Evolutionary conservation across 2,888 invertebrate species (phyloP), one percentile per base, ranked within the genome.

Genomic region (Asteroscopus sphinx): DNA sequence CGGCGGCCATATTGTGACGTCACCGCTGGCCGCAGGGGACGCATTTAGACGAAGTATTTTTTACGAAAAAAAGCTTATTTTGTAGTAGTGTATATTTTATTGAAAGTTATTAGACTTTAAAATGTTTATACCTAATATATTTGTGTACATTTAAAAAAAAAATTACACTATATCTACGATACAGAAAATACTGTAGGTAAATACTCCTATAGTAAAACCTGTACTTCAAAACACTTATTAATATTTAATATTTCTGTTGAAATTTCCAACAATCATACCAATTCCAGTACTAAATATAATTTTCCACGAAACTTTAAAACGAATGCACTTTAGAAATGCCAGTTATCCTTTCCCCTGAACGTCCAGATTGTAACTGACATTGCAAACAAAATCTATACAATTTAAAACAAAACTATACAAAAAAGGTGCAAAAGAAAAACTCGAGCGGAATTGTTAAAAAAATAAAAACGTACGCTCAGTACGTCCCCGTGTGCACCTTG

Each of bases 1-100:
- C 68, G 83, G 86, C 93, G 84, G 94, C 94, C 94, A 94, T 94
- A 71, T 92, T 93, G 91, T 91, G 87, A 92, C 91, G 92, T 92
- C 92, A 92, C 67, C 55, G 55, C 61, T 68, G 59, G 59, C 62
- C 60, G 52, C 63, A 66, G 36, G 91, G 92, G 88, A 84, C 93
- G 93, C 77, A 93, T 75, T 92, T 68, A 75, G 73, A 25, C 9
- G n/a, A n/a, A 2, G 5, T 35, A 39, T 58, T 44, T 67, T 58
- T 57, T 33, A 37, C 9, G 1, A 16, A 57, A 12, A 21, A 66
- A 12, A 53, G 3, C 9, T 39, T n/a, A 0, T 9, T 8, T 48
- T 32, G 9, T 9, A 28, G 28, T 11, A 1, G 11, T 2, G 9
- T 3, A 8, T 11, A 28, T 28, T 3, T 28, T 28, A 3, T 9